phyloP scores from a whole-genome alignment of 2,113 vertebrate genomes.

The Australoheros scitulus region DNA sequence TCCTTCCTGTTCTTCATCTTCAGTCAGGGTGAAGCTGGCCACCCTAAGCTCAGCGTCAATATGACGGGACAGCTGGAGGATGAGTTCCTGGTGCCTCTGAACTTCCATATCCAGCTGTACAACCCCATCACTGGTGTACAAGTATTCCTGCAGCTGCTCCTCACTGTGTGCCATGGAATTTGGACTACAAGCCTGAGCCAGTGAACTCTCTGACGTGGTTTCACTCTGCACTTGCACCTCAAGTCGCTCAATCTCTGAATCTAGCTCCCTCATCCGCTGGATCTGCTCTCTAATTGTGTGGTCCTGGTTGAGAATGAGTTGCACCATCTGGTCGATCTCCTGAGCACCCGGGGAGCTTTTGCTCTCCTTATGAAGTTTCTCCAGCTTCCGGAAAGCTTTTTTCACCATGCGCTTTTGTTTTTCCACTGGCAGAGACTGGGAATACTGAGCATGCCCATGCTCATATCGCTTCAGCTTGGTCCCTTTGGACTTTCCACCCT shows the following conservation, averaged over 20 bases:
- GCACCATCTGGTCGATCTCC: conserved; percentile 87
- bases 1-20: conserved; percentile 46
- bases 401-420: conserved; percentile 93
- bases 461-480: conserved; percentile 83
- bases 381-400: conserved; percentile 93
- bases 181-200: conserved; percentile 42
- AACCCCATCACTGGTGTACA: conserved; percentile 79
- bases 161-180: conserved; percentile 48
- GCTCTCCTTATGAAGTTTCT: conserved; percentile 88
- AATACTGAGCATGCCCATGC: conserved; percentile 72
- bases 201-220: neutral
- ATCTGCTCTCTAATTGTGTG: conserved; percentile 93
- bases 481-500: conserved; percentile 81
- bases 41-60: conserved; percentile 86
- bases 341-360: conserved; percentile 72
- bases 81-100: conserved; percentile 83
- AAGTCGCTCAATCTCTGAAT: conserved; percentile 86
- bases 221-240: conserved; percentile 79
- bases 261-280: conserved; percentile 87
- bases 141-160: conserved; percentile 77
- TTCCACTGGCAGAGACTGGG: conserved; percentile 86
- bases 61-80: conserved; percentile 85
- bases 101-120: conserved; percentile 85
- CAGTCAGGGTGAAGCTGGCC: neutral
- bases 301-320: conserved; percentile 93